These are phyloP conservation scores for Etheostoma nigrum DNA, from an alignment of 2,797 vertebrate species.

Conservation along the genomic window DNA sequence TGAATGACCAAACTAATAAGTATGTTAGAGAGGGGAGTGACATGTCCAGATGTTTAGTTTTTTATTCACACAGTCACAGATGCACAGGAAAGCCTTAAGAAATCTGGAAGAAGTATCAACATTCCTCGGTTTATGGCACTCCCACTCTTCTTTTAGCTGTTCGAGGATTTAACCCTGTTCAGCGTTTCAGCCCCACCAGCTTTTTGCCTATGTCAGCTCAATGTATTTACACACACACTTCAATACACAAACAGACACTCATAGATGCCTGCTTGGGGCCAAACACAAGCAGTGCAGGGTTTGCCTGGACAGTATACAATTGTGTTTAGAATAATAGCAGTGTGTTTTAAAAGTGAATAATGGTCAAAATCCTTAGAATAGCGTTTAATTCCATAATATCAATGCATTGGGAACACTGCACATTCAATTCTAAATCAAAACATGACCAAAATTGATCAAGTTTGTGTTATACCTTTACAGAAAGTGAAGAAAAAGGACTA, in stretches of 20 bases:
- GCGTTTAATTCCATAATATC: too few relatives aligned
- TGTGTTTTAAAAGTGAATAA: too few relatives aligned
- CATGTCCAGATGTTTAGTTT: conserved; percentile 38
- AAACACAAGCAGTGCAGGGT: conserved; percentile 38
- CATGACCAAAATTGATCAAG: too few relatives aligned
- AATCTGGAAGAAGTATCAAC: conserved; percentile 42
- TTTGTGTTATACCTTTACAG: too few relatives aligned
- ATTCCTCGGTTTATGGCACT: conserved; percentile 41
- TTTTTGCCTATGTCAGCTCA: conserved; percentile 20
- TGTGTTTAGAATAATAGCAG: too few relatives aligned
- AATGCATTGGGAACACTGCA: too few relatives aligned
- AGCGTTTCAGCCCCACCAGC: not conserved
- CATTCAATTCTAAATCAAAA: too few relatives aligned
- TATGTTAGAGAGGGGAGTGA: conserved; percentile 30
- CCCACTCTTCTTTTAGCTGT: conserved; percentile 5
- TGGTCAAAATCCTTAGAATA: too few relatives aligned
- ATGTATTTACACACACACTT: conserved; percentile 7
- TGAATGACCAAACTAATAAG: conserved; percentile 8
- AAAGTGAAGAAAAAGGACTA: too few relatives aligned
- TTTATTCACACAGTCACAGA: conserved; percentile 15
- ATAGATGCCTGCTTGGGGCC: not conserved
- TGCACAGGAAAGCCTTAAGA: conserved; percentile 11
- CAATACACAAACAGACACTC: not conserved
- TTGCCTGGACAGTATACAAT: not conserved
- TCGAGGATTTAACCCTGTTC: conserved; percentile 12